These are phyloP conservation scores for Bombus superbus DNA, from an alignment of 1,140 invertebrate species.

Conservation along the genomic window DNA sequence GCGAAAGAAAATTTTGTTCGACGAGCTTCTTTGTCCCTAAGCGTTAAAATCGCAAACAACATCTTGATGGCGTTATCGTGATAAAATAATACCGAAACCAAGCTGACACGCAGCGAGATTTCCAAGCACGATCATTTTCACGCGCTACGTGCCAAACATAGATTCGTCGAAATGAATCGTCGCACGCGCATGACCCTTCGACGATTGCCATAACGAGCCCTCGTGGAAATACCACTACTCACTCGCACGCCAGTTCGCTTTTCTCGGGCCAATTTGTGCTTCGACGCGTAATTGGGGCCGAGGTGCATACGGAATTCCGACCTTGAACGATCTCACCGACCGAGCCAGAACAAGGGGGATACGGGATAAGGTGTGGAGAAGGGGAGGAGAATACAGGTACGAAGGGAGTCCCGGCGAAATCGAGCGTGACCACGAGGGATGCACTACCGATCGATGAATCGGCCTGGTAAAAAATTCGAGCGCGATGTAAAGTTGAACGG, in stretches of 20 bases:
- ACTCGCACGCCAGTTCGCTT: conserved; percentile 37
- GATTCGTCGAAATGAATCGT: background rate
- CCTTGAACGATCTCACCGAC: conserved; percentile 11
- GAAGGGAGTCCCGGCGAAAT: conserved; percentile 43
- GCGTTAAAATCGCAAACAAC: too few species aligned
- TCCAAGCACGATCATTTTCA: background rate
- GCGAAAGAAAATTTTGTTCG: too few species aligned
- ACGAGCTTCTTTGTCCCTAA: too few species aligned
- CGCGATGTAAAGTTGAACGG: conserved; percentile 39
- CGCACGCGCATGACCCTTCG: too few species aligned
- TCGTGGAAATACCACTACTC: background rate
- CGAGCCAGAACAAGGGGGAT: conserved; percentile 3
- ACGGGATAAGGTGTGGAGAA: conserved; percentile 26
- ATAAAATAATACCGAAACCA: too few species aligned
- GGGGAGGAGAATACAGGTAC: conserved; percentile 14
- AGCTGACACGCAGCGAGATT: too few species aligned
- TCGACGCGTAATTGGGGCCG: conserved; percentile 58
- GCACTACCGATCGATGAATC: conserved; percentile 37
- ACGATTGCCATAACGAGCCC: background rate
- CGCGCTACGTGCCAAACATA: background rate
- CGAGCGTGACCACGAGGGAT: conserved; percentile 54
- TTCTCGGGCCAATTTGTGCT: conserved; percentile 55
- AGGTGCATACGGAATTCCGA: conserved; percentile 55
- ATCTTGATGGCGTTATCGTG: too few species aligned
- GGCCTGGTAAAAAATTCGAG: conserved; percentile 32